Evolutionary conservation across 1,140 invertebrate genomes (phyloP).

Genomic region (Heliconius hermathena): DNA sequence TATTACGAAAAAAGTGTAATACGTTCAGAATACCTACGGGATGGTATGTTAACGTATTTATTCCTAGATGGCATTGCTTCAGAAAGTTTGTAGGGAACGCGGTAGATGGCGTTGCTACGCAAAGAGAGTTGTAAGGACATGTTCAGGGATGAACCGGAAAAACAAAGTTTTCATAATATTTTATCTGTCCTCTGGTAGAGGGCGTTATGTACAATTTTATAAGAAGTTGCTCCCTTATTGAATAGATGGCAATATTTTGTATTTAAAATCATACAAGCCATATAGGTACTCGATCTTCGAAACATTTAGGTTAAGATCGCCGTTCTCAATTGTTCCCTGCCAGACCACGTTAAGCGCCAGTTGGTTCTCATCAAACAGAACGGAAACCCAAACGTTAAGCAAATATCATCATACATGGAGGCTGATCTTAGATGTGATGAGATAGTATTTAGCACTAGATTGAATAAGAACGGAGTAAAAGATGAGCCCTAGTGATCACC

Average conservation of each 20-base stretch:
- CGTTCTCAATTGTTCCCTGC: no score
- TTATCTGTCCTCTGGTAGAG: conserved; percentile 14
- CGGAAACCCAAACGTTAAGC: no score
- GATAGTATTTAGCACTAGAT: no score
- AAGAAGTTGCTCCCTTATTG: not conserved
- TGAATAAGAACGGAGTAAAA: no score
- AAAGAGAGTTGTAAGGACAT: conserved; percentile 26
- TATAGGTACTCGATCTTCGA: no score
- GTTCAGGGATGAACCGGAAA: not conserved
- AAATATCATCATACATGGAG: no score
- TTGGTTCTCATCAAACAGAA: no score
- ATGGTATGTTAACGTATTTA: not conserved
- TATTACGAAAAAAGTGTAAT: conserved; percentile 24
- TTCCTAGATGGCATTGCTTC: conserved; percentile 36
- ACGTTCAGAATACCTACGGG: not conserved
- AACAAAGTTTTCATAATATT: not conserved
- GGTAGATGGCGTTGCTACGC: conserved; percentile 27
- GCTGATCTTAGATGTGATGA: no score
- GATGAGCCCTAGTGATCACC: no score
- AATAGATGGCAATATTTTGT: conserved; percentile 2
- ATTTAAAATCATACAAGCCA: not conserved
- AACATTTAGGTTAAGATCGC: no score
- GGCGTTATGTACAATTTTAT: conserved; percentile 14
- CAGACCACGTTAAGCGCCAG: no score
- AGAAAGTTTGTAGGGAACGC: not conserved